phyloP scores from a whole-genome alignment of 1,140 invertebrate species.

The Diorhabda sublineata region DNA sequence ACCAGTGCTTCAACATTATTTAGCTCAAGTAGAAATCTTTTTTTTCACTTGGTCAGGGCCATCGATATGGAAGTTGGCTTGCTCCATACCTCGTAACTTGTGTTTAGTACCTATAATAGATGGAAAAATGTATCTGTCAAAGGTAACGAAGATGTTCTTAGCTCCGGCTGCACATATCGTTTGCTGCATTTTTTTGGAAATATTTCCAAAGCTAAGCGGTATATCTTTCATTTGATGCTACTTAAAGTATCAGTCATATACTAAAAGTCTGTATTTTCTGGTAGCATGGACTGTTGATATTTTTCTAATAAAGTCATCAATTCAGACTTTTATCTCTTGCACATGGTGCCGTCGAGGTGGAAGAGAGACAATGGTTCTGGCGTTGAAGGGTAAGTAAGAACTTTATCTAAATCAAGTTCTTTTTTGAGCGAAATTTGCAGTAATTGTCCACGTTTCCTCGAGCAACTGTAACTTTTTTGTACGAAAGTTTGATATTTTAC shows the following conservation, averaged over 20 bases:
- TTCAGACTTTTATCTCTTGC: constrained; percentile 16
- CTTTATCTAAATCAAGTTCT: constrained; percentile 19
- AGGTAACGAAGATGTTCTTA: constrained; percentile 18
- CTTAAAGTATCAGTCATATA: constrained; percentile 27
- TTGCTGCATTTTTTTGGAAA: constrained; percentile 30
- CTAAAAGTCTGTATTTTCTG: constrained; percentile 1
- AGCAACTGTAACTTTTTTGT: constrained; percentile 3
- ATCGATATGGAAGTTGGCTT: neutral
- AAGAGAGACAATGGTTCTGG: constrained; percentile 26
- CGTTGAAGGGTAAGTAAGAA: constrained; percentile 17
- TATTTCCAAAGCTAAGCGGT: constrained; percentile 31
- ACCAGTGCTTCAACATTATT: constrained; percentile 18
- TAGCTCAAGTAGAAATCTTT: constrained; percentile 3
- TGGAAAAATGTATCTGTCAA: constrained; percentile 12
- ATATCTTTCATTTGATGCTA: constrained; percentile 28
- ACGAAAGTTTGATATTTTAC: too few relatives aligned
- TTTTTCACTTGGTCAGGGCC: neutral
- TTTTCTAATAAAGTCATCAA: constrained; percentile 3
- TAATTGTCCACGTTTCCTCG: constrained; percentile 26
- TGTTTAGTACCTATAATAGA: constrained; percentile 9
- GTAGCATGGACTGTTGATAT: constrained; percentile 5
- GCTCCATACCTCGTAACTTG: neutral
- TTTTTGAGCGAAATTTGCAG: constrained; percentile 17
- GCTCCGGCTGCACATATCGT: constrained; percentile 20
- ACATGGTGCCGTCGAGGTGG: constrained; percentile 21